Base-by-base conservation (phyloP, 2,888 invertebrate species). In the Diplolepis rosae region DNA sequence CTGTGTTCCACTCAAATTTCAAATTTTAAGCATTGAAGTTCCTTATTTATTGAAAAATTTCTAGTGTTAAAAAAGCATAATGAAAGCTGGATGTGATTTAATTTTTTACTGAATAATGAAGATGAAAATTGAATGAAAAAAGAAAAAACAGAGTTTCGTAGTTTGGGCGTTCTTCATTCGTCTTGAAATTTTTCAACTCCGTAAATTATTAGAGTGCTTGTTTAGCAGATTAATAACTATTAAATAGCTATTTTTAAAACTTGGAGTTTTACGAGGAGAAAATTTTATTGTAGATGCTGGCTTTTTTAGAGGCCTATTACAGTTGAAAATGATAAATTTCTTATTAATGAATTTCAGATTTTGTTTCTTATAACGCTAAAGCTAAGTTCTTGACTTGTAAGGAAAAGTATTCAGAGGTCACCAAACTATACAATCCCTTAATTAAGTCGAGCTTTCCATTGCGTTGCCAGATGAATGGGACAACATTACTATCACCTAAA, bases 361-460 rank as follows among this genome's bases (percentile, higher is more conserved):
- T n/a, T n/a, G n/a, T n/a, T n/a, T n/a, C n/a, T n/a, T n/a, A 56
- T 56, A 56, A 56, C 22, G 24, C 6, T 22, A n/a, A 13, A 2
- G 6, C 22, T 18, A 56, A 35, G 56, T 35, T 5, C 56, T 13
- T 56, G 35, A 32, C 24, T 35, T 39, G 22, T 11, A 35, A n/a
- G 13, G 35, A 39, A 15, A n/a, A n/a, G 18, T 45, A 1, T 18
- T 45, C 18, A 42, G 39, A 24, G 24, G 1, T 24, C 24, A n/a
- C 24, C n/a, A n/a, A n/a, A n/a, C n/a, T n/a, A n/a, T 61, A 39
- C 61, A 39, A 61, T 39, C 24, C 61, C 61, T 39, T 61, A 39
- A 61, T 61, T 61, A 39, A 39, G 39, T 39, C 24, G 39, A 24
- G n/a, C 39, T 39, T 35, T 39, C 24, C 24, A 11, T n/a, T n/a